Evolutionary conservation across 2,888 invertebrate species (phyloP).

Genomic region (Acleris literana): DNA sequence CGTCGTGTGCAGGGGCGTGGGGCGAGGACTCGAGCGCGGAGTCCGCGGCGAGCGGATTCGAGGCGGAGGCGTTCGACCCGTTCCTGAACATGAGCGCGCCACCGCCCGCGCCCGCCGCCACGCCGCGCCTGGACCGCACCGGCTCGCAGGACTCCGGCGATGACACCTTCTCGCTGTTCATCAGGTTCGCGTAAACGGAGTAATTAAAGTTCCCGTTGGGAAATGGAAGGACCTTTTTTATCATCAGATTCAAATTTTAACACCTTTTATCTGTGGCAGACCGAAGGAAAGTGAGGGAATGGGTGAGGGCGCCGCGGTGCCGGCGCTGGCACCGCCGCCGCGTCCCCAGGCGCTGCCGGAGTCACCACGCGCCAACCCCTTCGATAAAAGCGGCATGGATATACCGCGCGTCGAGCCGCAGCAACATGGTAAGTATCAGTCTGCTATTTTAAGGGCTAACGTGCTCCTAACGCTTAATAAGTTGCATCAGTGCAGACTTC

Average conservation of each 20-base stretch:
- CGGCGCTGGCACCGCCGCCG: constrained; percentile 89
- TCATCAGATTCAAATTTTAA: too few species aligned
- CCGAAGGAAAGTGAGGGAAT: constrained; percentile 77
- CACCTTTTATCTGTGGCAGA: constrained; percentile 54
- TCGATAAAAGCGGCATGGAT: constrained; percentile 85
- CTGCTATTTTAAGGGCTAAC: background rate
- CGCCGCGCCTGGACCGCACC: constrained; percentile 84
- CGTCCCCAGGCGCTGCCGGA: constrained; percentile 76
- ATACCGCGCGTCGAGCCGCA: constrained; percentile 45
- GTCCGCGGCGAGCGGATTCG: constrained; percentile 83
- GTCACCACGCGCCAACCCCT: constrained; percentile 90
- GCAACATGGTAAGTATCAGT: too few species aligned
- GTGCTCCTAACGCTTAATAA: background rate
- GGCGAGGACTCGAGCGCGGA: constrained; percentile 59
- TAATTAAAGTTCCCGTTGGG: background rate
- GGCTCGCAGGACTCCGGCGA: constrained; percentile 91
- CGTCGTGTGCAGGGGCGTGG: constrained; percentile 63
- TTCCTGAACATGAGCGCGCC: constrained; percentile 92
- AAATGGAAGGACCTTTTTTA: too few species aligned
- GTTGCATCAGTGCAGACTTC: too few species aligned
- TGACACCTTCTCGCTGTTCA: constrained; percentile 91
- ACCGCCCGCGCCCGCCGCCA: constrained; percentile 87
- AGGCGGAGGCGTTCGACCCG: constrained; percentile 90
- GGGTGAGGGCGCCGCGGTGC: constrained; percentile 74
- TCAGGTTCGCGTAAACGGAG: constrained; percentile 77